These are phyloP conservation scores for Tympanuchus pallidicinctus DNA, from an alignment of 2,113 vertebrate genomes.

Conservation along the genomic window DNA sequence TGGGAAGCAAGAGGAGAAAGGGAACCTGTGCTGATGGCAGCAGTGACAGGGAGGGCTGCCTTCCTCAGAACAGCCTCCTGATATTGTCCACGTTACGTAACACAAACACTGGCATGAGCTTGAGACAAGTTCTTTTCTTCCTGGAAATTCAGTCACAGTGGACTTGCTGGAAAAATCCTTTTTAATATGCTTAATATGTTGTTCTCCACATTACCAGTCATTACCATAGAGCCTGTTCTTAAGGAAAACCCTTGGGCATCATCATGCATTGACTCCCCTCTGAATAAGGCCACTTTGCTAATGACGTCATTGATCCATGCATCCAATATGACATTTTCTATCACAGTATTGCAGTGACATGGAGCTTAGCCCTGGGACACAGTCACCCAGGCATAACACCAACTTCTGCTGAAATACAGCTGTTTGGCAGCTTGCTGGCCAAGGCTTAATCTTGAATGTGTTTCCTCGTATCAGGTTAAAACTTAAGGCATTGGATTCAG, in stretches of 20 bases:
- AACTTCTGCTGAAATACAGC: background rate
- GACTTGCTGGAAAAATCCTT: background rate
- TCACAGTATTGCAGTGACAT: background rate
- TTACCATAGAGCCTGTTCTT: background rate
- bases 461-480: background rate
- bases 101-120: background rate
- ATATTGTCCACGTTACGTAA: background rate
- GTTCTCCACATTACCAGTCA: background rate
- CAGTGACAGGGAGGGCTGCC: background rate
- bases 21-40: accelerated
- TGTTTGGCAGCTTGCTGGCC: background rate
- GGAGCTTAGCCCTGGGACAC: background rate
- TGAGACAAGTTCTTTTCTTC: background rate
- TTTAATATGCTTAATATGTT: background rate
- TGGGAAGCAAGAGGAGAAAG: background rate
- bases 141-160: background rate
- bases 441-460: accelerated
- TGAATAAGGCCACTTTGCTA: constrained; percentile 4
- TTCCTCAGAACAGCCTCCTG: background rate
- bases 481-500: background rate
- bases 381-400: background rate
- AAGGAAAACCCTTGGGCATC: background rate
- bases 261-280: background rate
- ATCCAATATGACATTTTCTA: constrained; percentile 2
- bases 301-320: constrained; percentile 20